phyloP scores from a whole-genome alignment of 2,113 vertebrate genomes.

The Notarius quadriscutis region DNA sequence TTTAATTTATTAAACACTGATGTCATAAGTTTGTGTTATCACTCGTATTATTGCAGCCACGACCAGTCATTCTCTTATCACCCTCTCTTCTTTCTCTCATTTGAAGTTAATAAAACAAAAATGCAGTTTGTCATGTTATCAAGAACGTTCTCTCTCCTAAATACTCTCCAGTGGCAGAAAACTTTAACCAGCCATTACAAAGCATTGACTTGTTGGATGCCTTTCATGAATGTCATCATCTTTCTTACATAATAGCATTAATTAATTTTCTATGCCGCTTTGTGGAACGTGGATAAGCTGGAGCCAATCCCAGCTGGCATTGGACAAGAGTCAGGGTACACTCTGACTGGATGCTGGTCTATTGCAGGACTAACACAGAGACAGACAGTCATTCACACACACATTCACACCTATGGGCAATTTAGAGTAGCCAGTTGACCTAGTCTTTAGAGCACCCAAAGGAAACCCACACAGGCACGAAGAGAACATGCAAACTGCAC shows the following conservation, averaged over 20 bases:
- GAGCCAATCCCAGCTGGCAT: too few species aligned
- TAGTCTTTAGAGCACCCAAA: too few species aligned
- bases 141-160: background rate
- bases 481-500: too few species aligned
- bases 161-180: background rate
- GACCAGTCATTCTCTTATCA: background rate
- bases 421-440: too few species aligned
- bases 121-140: background rate
- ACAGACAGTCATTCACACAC: too few species aligned
- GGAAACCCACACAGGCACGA: too few species aligned
- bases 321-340: too few species aligned
- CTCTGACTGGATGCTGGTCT: too few species aligned
- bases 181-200: background rate
- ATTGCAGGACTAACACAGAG: too few species aligned
- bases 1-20: background rate
- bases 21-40: background rate
- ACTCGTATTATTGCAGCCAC: background rate
- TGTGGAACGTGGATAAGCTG: too few species aligned
- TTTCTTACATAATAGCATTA: background rate
- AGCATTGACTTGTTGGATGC: background rate
- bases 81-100: background rate
- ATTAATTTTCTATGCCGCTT: too few species aligned
- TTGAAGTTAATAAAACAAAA: background rate
- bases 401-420: too few species aligned
- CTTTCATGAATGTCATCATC: background rate